These are phyloP conservation scores for Phylloscopus collybita DNA, from an alignment of 2,797 vertebrate genomes.

Conservation along the genomic window DNA sequence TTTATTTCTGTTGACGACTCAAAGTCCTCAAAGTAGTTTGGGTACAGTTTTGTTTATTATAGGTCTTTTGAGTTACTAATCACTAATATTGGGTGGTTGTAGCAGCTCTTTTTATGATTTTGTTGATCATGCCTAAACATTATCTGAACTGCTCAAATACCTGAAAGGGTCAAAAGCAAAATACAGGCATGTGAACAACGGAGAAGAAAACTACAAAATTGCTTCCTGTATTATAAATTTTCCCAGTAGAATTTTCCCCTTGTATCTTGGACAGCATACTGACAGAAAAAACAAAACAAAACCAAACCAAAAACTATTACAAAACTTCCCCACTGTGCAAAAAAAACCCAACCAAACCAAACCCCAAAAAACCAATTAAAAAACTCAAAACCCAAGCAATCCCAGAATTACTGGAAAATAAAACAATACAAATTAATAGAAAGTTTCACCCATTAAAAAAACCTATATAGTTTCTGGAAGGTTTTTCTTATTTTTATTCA, in stretches of 20 bases:
- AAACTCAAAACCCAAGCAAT: fast-evolving
- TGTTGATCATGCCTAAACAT: not conserved
- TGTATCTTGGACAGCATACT: not conserved
- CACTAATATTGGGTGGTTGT: not conserved
- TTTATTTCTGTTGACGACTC: not conserved
- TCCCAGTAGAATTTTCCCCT: not conserved
- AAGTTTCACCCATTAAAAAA: not conserved
- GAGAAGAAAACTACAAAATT: not conserved
- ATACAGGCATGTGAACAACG: not conserved
- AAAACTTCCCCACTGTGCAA: fast-evolving
- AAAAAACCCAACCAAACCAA: not conserved
- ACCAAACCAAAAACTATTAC: not conserved
- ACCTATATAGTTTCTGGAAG: not conserved
- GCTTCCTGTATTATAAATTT: not conserved
- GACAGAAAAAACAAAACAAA: not conserved
- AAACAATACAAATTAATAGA: not conserved
- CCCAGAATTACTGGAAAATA: not conserved
- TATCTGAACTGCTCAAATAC: not conserved
- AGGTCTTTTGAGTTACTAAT: not conserved
- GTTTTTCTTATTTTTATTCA: not conserved
- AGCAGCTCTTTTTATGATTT: not conserved
- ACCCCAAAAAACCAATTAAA: not conserved
- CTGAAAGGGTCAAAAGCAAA: not conserved
- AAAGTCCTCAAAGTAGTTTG: not conserved
- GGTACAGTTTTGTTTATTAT: not conserved